Percentiles rank a stretch among this genome's conserved stretches.
Conservation (phyloP, 2,797 vertebrate genomes). For the Salmo trutta region DNA sequence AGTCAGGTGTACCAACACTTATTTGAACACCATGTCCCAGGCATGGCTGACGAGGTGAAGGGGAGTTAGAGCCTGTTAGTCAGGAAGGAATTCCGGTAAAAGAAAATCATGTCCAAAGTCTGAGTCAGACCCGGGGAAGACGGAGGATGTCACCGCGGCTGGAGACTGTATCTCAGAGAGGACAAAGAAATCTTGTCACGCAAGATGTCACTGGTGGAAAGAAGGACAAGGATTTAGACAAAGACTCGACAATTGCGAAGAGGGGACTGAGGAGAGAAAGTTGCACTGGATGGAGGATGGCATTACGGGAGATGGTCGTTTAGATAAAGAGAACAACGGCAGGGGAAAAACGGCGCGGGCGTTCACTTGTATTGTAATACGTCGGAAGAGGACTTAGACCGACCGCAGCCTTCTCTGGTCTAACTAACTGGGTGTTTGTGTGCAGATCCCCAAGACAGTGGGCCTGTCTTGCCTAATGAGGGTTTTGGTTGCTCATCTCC, state of each 20-base stretch:
- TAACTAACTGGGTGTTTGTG: neutral
- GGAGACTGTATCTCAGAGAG: neutral
- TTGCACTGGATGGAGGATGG: neutral
- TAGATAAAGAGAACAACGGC: neutral
- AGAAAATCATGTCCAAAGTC: neutral
- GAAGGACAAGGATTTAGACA: neutral
- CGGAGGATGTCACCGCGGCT: neutral
- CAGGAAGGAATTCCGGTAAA: neutral
- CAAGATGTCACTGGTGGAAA: neutral
- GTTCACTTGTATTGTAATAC: too few species aligned
- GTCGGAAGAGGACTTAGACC: too few species aligned
- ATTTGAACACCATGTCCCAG: neutral
- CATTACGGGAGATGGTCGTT: neutral
- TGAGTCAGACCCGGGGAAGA: neutral
- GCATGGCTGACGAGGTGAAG: neutral
- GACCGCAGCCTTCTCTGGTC: too few species aligned
- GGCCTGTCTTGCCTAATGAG: conserved; percentile 8
- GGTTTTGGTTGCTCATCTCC: conserved; percentile 37
- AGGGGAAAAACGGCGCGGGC: too few species aligned
- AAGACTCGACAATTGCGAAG: neutral
- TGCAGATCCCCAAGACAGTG: conserved; percentile 25
- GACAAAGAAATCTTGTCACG: neutral
- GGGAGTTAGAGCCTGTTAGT: neutral
- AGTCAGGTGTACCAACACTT: conserved; percentile 48
- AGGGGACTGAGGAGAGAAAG: neutral